Conservation (phyloP, 2,113 vertebrate genomes). For the Takifugu bimaculatus region DNA sequence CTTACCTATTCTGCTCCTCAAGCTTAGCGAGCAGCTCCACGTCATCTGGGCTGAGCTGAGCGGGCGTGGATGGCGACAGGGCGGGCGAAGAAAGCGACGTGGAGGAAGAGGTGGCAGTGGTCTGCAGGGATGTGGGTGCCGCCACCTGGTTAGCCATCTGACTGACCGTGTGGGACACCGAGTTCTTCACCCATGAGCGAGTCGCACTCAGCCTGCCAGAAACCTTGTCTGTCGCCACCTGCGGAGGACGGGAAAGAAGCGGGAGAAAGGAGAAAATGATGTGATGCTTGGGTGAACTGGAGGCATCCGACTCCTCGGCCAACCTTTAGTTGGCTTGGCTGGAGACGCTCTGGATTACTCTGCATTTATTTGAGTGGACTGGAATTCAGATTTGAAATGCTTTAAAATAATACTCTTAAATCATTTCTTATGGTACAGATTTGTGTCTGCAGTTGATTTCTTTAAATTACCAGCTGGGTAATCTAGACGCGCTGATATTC, state of each 20-base stretch:
- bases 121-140: conserved; percentile 86
- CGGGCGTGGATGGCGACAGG: conserved; percentile 83
- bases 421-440: too few species aligned
- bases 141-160: conserved; percentile 99
- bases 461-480: too few species aligned
- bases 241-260: conserved; percentile 4
- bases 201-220: conserved; percentile 98
- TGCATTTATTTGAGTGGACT: too few species aligned
- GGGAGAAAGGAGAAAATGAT: neutral
- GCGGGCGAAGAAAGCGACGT: conserved; percentile 85
- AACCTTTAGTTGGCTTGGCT: too few species aligned
- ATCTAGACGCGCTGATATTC: too few species aligned
- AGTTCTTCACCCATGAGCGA: conserved; percentile 99
- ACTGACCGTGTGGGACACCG: conserved; percentile 93
- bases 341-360: too few species aligned
- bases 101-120: conserved; percentile 77
- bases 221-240: conserved; percentile 99
- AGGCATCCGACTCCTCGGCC: too few species aligned
- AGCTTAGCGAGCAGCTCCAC: conserved; percentile 91
- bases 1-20: conserved; percentile 96
- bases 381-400: too few species aligned
- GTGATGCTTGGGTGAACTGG: neutral
- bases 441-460: too few species aligned
- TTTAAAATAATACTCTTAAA: too few species aligned
- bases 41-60: conserved; percentile 91